Percentiles rank a stretch among this genome's conserved stretches.
phyloP scores from a whole-genome alignment of 2,113 vertebrate genomes.

The Chaetops frenatus region DNA sequence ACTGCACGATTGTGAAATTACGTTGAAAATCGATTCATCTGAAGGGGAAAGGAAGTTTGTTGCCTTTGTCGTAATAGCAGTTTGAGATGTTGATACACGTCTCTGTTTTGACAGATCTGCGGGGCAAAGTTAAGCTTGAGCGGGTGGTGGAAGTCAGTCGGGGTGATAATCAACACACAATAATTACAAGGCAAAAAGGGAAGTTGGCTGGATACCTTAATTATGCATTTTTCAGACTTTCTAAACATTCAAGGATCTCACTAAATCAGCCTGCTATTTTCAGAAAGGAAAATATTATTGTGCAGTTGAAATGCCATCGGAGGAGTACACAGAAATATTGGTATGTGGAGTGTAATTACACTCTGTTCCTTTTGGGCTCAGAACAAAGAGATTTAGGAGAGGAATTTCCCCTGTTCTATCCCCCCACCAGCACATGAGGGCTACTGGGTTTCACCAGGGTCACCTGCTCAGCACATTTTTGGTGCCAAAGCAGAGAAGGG shows the following conservation, averaged over 20 bases:
- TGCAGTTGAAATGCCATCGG: neutral
- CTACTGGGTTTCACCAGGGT: neutral
- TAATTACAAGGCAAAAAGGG: constrained; percentile 53
- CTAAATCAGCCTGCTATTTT: constrained; percentile 13
- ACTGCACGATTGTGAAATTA: constrained; percentile 46
- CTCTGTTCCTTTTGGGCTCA: neutral
- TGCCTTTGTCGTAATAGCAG: constrained; percentile 11
- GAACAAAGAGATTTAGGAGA: neutral
- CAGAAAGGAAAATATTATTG: constrained; percentile 30
- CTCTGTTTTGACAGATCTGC: constrained; percentile 55
- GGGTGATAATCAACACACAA: constrained; percentile 42
- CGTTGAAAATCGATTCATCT: constrained; percentile 47
- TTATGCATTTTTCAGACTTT: constrained; percentile 44
- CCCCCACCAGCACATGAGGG: rapidly evolving
- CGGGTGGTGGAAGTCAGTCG: constrained; percentile 33
- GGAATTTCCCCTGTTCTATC: neutral
- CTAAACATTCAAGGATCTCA: constrained; percentile 27
- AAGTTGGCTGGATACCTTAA: constrained; percentile 54
- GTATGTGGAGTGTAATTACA: rapidly evolving
- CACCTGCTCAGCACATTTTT: neutral
- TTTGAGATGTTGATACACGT: constrained; percentile 36
- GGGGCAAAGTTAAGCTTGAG: constrained; percentile 61
- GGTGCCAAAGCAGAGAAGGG: neutral
- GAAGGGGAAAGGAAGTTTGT: constrained; percentile 32
- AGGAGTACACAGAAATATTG: neutral